Conservation (phyloP, 2,888 invertebrate genomes). For the Amaurobius ferox region DNA sequence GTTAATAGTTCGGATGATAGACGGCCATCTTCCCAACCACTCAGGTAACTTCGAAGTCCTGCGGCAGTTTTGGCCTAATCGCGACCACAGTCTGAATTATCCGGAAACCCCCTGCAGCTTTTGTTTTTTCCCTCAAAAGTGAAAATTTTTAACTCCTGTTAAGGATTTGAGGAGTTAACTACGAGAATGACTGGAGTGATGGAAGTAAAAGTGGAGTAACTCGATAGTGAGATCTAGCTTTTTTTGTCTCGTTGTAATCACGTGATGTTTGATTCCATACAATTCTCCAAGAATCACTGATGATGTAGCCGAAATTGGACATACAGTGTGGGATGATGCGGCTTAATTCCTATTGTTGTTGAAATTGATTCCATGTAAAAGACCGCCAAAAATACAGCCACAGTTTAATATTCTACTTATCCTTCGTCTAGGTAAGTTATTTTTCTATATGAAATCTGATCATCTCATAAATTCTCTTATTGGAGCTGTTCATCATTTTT, state of each 20-base stretch:
- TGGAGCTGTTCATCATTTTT: too few species aligned
- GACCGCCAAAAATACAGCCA: neutral
- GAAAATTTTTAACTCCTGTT: too few species aligned
- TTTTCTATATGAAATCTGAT: too few species aligned
- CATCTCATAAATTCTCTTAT: too few species aligned
- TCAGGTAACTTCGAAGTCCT: constrained; percentile 62
- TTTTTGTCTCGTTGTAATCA: neutral
- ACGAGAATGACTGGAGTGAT: too few species aligned
- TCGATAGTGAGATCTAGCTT: too few species aligned
- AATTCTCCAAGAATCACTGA: neutral
- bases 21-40: constrained; percentile 35
- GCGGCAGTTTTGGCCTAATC: constrained; percentile 70
- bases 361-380: neutral
- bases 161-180: too few species aligned
- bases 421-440: neutral
- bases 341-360: neutral
- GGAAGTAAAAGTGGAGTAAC: too few species aligned
- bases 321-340: constrained; percentile 40
- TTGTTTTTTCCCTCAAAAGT: neutral
- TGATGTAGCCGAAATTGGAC: constrained; percentile 15
- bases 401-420: too few species aligned
- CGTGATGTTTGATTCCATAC: constrained; percentile 22
- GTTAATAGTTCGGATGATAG: constrained; percentile 22
- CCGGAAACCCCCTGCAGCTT: neutral
- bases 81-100: constrained; percentile 49